Base-by-base conservation (phyloP, 2,888 invertebrate genomes). In the Drosophila prostipennis region DNA sequence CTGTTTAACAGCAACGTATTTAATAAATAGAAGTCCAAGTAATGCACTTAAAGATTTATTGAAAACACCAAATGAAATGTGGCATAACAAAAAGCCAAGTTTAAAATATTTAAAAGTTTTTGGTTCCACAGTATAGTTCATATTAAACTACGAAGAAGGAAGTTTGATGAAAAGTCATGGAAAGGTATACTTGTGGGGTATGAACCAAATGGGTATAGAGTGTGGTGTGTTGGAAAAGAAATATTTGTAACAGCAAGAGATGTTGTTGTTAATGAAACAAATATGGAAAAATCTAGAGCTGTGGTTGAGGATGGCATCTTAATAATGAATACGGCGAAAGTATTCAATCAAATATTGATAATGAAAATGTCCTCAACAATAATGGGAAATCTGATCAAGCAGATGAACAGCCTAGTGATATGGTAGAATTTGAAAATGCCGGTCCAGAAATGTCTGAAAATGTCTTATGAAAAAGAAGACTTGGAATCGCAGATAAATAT, bases 121-220 rank as follows among this genome's bases (percentile, higher is more conserved):
- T n/a, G n/a, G 37, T 37, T 37, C 14, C 7, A 14, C 6, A 37
- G 14, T 7, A 2, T 37, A 6, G 37, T n/a, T 37, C 14, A 29
- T 29, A 53, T 13, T 29, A 40, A 53, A 53, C 14, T 42, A 16
- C n/a, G 16, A 14, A 42, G 42, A 53, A 32, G n/a, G 29, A 54
- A 42, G 13, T 54, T 54, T 40, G 54, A 42, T 8, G 32, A 42
- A 32, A 42, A 42, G 16, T 42, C 39, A 10, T 54, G 42, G 32
- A 54, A 54, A 19, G 42, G 42, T 42, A 61, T 78, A 60, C 48
- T 75, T 23, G 73, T 78, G 39, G 74, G 74, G 1, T 67, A 71
- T 45, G 54, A 57, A 53, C 32, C 56, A 37, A 71, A 60, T 71
- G 56, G 52, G 7, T 76, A 34, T 43, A 80, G 68, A 58, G 26